Conservation (phyloP, 2,888 invertebrate genomes). For the Drosophila bunnanda region DNA sequence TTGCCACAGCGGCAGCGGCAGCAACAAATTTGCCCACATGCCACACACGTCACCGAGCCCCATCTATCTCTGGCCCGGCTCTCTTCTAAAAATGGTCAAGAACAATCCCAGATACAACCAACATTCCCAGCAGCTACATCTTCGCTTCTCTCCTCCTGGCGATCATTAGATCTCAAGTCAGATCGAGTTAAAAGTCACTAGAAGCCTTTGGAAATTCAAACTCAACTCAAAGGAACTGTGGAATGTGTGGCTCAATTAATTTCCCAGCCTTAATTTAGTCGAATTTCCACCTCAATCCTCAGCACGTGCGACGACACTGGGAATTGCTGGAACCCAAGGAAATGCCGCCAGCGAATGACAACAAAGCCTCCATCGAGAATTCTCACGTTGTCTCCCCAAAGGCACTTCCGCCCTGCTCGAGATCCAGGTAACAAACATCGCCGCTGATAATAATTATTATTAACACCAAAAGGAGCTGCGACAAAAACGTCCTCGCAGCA, state of each 20-base stretch:
- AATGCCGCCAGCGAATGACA: conserved; percentile 21
- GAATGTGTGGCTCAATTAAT: conserved; percentile 10
- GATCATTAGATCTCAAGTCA: conserved; percentile 14
- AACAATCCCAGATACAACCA: conserved; percentile 14
- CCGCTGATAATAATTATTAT: conserved; percentile 68
- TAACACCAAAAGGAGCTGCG: conserved; percentile 72
- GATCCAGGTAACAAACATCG: conserved; percentile 15
- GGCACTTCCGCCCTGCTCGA: conserved; percentile 33
- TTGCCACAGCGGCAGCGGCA: conserved; percentile 43
- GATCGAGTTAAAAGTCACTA: conserved; percentile 8
- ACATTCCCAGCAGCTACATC: conserved; percentile 12
- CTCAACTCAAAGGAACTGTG: too few relatives aligned
- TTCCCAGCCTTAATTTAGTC: neutral
- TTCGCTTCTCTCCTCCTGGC: neutral
- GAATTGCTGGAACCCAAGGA: neutral
- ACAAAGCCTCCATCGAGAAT: conserved; percentile 41
- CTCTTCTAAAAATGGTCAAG: conserved; percentile 22
- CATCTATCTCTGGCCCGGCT: conserved; percentile 1
- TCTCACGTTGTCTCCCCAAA: conserved; percentile 50
- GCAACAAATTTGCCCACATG: conserved; percentile 70
- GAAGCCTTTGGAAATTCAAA: neutral
- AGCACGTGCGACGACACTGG: conserved; percentile 22
- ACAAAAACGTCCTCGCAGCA: conserved; percentile 45
- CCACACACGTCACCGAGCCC: conserved; percentile 67
- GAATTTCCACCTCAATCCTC: neutral